Evolutionary conservation across 2,888 invertebrate species (phyloP), one percentile per base, ranked within the genome.

Genomic region (Drosophila nr. perissopoda): DNA sequence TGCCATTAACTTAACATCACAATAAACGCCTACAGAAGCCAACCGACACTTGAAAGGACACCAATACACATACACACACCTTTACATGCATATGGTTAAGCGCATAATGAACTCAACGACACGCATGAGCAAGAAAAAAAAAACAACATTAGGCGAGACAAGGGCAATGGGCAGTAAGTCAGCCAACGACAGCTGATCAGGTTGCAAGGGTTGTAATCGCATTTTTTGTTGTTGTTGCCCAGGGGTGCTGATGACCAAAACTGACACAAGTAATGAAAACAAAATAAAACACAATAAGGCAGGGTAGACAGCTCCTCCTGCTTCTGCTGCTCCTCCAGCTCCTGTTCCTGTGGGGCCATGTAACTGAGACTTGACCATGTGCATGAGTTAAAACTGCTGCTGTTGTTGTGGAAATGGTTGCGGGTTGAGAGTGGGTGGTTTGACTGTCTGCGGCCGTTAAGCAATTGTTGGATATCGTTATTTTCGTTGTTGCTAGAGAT

Each of bases 151-250:
- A 38, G 38, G 21, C 51, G 38, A 49, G 61, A 64, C 57, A 54
- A 34, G 64, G 69, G 56, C 56, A 82, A 60, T 78, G 84, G 82
- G 78, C 87, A 78, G 85, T 71, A 81, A 83, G 87, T 87, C 82
- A 83, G 62, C 66, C 66, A 57, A 57, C 69, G 74, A 82, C 86
- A 86, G 88, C 90, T 89, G 89, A 89, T 89, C 90, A 80, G 73
- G 82, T 90, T 89, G 87, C 90, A 89, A 79, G 80, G 78, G 84
- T 79, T 87, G 65, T 67, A 64, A 34, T 51, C 42, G 36, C 21
- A 40, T 52, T 66, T 62, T 16, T 42, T 54, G 6, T 42, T 42
- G 40, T 36, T 59, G 34, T 51, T 66, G 51, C 66, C 53, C n/a
- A 48, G 56, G 61, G 77, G 53, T 73, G 73, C 56, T 60, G 78